Conservation (phyloP, 2,797 vertebrate genomes). For the Cossypha niveicapilla region DNA sequence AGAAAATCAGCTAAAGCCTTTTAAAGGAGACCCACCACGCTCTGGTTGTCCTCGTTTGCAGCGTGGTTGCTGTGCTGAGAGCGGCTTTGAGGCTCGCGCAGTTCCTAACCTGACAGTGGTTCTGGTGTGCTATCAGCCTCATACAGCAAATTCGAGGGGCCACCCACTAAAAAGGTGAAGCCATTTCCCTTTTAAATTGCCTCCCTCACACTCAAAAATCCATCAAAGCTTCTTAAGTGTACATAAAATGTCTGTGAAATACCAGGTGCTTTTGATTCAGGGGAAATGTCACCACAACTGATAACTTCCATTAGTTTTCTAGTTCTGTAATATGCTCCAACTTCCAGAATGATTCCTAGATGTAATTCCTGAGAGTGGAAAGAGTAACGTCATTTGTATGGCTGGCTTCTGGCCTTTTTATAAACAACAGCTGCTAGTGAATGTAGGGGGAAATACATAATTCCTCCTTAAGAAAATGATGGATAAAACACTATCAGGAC, state of each 20-base stretch:
- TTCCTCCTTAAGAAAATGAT: background rate
- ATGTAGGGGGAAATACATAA: background rate
- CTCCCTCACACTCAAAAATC: background rate
- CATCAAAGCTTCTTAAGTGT: background rate
- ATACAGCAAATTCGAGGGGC: slow-evolving; percentile 8
- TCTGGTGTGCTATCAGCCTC: slow-evolving; percentile 65
- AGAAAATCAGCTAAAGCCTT: background rate
- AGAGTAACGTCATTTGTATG: background rate
- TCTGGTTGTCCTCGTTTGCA: background rate
- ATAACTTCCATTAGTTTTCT: background rate
- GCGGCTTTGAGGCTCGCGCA: slow-evolving; percentile 24
- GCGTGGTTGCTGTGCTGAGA: fast-evolving
- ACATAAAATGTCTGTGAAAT: background rate
- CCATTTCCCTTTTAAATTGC: background rate
- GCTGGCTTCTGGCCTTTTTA: background rate
- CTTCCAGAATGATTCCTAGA: background rate
- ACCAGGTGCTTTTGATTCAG: background rate
- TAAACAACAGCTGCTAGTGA: background rate
- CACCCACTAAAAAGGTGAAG: slow-evolving; percentile 31
- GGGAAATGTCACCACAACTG: background rate
- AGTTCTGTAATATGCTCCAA: background rate
- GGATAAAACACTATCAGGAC: background rate
- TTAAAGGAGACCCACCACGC: fast-evolving
- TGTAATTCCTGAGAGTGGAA: background rate
- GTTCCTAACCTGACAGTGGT: slow-evolving; percentile 19